A percentile compares a stretch with the other conserved stretches of the same genome.
These are phyloP conservation scores for Catocala fraxini DNA, from an alignment of 2,888 invertebrate genomes.

Conservation along the genomic window DNA sequence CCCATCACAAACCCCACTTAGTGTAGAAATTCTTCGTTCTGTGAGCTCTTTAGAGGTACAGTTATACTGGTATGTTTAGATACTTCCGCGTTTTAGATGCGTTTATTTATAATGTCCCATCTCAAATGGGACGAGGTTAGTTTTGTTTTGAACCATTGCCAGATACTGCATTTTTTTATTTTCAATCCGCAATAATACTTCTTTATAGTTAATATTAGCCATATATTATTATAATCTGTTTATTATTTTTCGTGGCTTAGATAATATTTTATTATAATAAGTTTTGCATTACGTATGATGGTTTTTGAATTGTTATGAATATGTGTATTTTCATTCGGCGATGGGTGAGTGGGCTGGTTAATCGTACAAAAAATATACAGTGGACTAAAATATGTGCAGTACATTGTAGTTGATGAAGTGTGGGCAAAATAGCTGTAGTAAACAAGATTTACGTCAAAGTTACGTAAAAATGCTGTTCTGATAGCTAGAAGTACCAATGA, in stretches of 20 bases:
- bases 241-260: slow-evolving; percentile 14
- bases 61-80: slow-evolving; percentile 23
- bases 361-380: background rate
- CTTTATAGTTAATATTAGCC: slow-evolving; percentile 24
- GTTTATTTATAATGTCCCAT: slow-evolving; percentile 49
- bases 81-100: slow-evolving; percentile 50
- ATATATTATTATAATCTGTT: slow-evolving; percentile 11
- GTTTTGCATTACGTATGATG: slow-evolving; percentile 6
- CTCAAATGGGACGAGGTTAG: slow-evolving; percentile 51
- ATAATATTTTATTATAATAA: slow-evolving; percentile 8
- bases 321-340: background rate
- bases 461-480: too few species aligned
- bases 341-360: background rate
- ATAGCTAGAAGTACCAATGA: too few species aligned
- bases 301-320: slow-evolving; percentile 6
- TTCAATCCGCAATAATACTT: slow-evolving; percentile 28
- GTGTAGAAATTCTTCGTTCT: background rate
- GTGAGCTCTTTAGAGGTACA: slow-evolving; percentile 1
- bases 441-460: too few species aligned
- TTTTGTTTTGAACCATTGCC: slow-evolving; percentile 51
- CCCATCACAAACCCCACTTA: background rate
- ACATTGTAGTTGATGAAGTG: too few species aligned
- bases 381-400: slow-evolving; percentile 5
- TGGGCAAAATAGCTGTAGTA: too few species aligned
- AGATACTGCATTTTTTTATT: slow-evolving; percentile 49